Evolutionary conservation across 2,113 vertebrate species (phyloP).

Genomic region (Psephotus haematonotus): DNA sequence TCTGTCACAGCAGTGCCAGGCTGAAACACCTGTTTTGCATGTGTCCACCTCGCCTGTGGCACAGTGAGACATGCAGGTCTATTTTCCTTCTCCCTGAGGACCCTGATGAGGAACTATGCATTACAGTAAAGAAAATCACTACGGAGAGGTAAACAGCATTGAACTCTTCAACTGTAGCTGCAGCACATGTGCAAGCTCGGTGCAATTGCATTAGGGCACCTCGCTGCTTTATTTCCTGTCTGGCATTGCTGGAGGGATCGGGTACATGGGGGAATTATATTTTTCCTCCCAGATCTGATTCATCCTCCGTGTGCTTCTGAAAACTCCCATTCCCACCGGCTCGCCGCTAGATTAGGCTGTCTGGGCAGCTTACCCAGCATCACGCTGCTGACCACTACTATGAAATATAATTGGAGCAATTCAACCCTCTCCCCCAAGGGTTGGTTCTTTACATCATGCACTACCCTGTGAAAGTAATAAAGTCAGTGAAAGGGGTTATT

Average conservation of each 20-base stretch:
- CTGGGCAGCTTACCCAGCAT: constrained; percentile 30
- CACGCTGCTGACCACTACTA: constrained; percentile 46
- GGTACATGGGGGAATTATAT: background rate
- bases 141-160: background rate
- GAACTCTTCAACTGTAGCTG: background rate
- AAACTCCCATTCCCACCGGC: background rate
- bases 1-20: background rate
- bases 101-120: background rate
- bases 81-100: background rate
- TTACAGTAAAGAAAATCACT: background rate
- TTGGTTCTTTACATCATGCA: constrained; percentile 54
- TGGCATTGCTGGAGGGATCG: background rate
- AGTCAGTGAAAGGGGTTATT: constrained; percentile 64
- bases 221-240: constrained; percentile 11
- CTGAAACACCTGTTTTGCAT: fast-evolving
- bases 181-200: background rate
- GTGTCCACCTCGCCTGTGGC: background rate
- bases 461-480: constrained; percentile 63
- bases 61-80: background rate
- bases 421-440: constrained; percentile 47
- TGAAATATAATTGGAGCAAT: constrained; percentile 66
- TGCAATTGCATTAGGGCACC: background rate
- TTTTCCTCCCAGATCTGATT: background rate
- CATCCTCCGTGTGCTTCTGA: background rate
- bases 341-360: constrained; percentile 8